Evolutionary conservation across 2,888 invertebrate genomes (phyloP).

Genomic region (Cephus runcator): DNA sequence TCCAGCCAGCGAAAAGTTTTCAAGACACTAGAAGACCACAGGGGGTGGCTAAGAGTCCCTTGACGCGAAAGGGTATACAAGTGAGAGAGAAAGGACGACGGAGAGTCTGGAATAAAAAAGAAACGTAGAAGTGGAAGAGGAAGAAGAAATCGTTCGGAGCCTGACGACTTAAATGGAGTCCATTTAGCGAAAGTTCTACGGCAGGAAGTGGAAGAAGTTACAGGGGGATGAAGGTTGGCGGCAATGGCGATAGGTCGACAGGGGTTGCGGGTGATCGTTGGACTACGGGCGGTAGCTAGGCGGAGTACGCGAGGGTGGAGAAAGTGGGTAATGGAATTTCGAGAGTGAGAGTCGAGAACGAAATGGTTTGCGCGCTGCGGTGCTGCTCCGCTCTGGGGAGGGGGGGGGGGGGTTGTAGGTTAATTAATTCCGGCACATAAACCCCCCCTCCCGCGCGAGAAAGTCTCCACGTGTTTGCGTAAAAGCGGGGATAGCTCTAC

Average conservation of each 20-base stretch:
- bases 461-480: conserved; percentile 10
- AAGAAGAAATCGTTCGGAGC: not conserved
- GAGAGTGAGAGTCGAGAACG: conserved; percentile 57
- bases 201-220: conserved; percentile 31
- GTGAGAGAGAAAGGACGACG: not conserved
- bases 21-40: not conserved
- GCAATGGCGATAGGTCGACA: conserved; percentile 28
- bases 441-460: conserved; percentile 35
- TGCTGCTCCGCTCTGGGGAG: conserved; percentile 24
- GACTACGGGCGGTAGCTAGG: not conserved
- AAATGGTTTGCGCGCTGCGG: conserved; percentile 50
- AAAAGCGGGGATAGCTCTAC: conserved; percentile 25
- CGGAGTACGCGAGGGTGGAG: conserved; percentile 27
- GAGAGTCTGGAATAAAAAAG: not conserved
- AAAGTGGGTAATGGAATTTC: conserved; percentile 55
- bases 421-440: conserved; percentile 61
- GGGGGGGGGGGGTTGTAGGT: conserved; percentile 47
- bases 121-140: not conserved
- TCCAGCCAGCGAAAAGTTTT: not conserved
- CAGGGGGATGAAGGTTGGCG: conserved; percentile 33
- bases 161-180: conserved; percentile 28
- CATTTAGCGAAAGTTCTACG: conserved; percentile 41
- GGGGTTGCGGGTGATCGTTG: conserved; percentile 24
- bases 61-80: not conserved
- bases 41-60: not conserved